Conservation (phyloP, 2,888 invertebrate genomes). For the Orthosia gothica region DNA sequence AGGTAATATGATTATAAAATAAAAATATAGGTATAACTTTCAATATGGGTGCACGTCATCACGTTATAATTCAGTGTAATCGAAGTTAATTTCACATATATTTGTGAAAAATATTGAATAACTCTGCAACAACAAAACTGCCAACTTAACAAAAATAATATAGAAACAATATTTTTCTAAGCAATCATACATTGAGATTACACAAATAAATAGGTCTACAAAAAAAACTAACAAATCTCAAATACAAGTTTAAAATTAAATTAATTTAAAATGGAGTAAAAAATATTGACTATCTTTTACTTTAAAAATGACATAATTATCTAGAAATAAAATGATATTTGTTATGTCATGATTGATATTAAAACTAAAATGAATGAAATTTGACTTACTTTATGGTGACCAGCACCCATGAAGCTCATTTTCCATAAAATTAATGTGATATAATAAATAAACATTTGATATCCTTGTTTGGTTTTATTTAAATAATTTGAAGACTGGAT, state of each 20-base stretch:
- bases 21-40: slow-evolving; percentile 2
- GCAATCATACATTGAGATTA: slow-evolving; percentile 48
- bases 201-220: slow-evolving; percentile 56
- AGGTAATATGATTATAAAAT: slow-evolving; percentile 20
- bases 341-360: slow-evolving; percentile 65
- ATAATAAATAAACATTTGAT: slow-evolving; percentile 29
- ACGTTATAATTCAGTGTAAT: not conserved
- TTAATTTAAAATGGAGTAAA: slow-evolving; percentile 45
- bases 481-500: not conserved
- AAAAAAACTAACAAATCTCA: slow-evolving; percentile 60
- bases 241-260: slow-evolving; percentile 47
- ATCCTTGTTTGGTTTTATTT: slow-evolving; percentile 18
- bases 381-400: slow-evolving; percentile 71
- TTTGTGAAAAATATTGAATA: slow-evolving; percentile 1
- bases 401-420: slow-evolving; percentile 71
- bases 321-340: slow-evolving; percentile 18
- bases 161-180: slow-evolving; percentile 30
- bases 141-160: slow-evolving; percentile 15
- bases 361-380: slow-evolving; percentile 56
- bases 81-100: not conserved
- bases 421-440: slow-evolving; percentile 39
- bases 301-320: slow-evolving; percentile 38
- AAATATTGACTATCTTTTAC: slow-evolving; percentile 46
- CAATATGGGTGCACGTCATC: not conserved
- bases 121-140: slow-evolving; percentile 27